Evolutionary conservation across 2,113 vertebrate genomes (phyloP).

Genomic region (Falcunculus frontatus): DNA sequence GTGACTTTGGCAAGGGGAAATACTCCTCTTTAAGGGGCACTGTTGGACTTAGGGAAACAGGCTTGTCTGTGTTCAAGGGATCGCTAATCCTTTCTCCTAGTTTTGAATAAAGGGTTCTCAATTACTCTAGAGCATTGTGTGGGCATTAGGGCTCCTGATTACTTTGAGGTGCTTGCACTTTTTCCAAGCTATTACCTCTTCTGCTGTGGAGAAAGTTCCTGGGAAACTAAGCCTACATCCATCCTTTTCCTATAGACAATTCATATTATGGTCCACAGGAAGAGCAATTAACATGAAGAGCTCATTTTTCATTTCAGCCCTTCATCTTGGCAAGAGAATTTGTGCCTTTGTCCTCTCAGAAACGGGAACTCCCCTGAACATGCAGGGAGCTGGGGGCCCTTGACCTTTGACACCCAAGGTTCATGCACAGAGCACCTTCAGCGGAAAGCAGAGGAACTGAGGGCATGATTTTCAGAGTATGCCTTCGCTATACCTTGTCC

Average conservation of each 20-base stretch:
- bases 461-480: background rate
- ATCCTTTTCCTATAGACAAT: background rate
- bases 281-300: background rate
- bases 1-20: background rate
- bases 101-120: background rate
- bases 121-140: background rate
- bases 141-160: background rate
- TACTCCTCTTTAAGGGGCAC: background rate
- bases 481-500: background rate
- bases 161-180: background rate
- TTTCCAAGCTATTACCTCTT: background rate
- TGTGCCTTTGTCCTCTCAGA: background rate
- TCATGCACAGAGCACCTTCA: background rate
- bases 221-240: background rate
- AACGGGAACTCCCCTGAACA: fast-evolving
- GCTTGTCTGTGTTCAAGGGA: background rate
- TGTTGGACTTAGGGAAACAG: background rate
- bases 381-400: background rate
- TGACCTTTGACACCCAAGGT: background rate
- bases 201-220: background rate
- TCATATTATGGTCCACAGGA: background rate
- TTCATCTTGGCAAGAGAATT: background rate
- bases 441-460: background rate
- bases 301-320: background rate
- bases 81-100: background rate